A percentile compares a stretch with the other conserved stretches of the same genome.
Evolutionary conservation across 2,797 vertebrate genomes (phyloP).

Genomic region (Mionectes olivaceus): DNA sequence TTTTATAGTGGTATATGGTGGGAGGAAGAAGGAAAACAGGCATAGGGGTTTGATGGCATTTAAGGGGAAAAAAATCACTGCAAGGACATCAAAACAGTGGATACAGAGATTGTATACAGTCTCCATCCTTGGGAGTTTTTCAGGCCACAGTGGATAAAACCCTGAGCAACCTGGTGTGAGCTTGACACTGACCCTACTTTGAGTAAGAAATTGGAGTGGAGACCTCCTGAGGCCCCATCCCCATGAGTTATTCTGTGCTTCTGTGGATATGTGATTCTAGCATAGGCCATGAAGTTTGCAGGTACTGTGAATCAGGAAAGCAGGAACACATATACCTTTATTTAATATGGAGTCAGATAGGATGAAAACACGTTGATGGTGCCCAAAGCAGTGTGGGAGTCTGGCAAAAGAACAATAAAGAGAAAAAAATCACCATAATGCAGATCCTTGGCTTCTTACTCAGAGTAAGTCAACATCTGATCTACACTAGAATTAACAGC

Average conservation of each 20-base stretch:
- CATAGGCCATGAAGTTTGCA: not conserved
- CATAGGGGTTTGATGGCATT: not conserved
- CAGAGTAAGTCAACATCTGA: not conserved
- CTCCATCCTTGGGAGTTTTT: not conserved
- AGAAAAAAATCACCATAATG: not conserved
- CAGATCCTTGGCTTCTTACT: not conserved
- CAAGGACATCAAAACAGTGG: not conserved
- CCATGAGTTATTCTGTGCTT: not conserved
- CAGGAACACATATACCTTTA: not conserved
- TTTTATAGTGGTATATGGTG: not conserved
- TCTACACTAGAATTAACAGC: not conserved
- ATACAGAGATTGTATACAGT: not conserved
- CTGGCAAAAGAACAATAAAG: not conserved
- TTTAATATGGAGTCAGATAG: not conserved
- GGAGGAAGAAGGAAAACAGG: not conserved
- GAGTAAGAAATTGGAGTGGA: not conserved
- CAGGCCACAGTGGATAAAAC: not conserved
- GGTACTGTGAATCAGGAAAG: not conserved
- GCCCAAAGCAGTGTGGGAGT: not conserved
- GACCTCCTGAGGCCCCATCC: not conserved
- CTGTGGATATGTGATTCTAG: not conserved
- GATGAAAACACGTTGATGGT: not conserved
- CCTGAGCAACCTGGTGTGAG: not conserved
- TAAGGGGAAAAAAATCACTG: not conserved
- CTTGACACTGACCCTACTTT: not conserved